Evolutionary conservation across 2,888 invertebrate species (phyloP), one percentile per base, ranked within the genome.

Genomic region (Tuberolachnus salignus): DNA sequence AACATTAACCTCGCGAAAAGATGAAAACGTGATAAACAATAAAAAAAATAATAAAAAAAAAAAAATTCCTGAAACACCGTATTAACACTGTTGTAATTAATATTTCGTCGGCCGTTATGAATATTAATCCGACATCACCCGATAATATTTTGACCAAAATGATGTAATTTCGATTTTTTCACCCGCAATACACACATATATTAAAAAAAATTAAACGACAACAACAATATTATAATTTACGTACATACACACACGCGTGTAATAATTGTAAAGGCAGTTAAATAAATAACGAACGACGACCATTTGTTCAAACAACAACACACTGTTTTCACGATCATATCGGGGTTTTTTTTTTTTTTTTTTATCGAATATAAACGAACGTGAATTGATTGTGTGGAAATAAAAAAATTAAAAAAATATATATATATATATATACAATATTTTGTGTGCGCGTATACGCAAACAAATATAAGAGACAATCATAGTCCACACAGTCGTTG

Each of bases 301-400:
- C 73, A 64, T 64, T 64, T 74, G 73, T 64, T 64, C 73, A 74
- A 74, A 74, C 16, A 74, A 44, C 6, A 34, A 34, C 14, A n/a
- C 14, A 63, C 10, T 3, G 44, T 74, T 73, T 74, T 63, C 51
- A 61, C 19, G 61, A 34, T 61, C 34, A 51, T 51, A 51, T 61
- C 51, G 26, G 19, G 61, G 46, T 3, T 34, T 34, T 34, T 34
- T 34, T 34, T 34, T 34, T 34, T 34, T 34, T 34, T 34, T 13
- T 26, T 49, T 61, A 34, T 55, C n/a, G 9, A 49, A 13, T 53
- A 8, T 6, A 34, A 6, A 34, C 16, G 8, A 19, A 13, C 34
- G n/a, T 9, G 3, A 14, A 26, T 44, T 42, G 19, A 34, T 61
- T 61, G 13, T 11, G 53, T 34, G 34, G 23, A 34, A 34, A 34